Evolutionary conservation across 2,113 vertebrate genomes (phyloP).

Genomic region (Scytalopus superciliaris): DNA sequence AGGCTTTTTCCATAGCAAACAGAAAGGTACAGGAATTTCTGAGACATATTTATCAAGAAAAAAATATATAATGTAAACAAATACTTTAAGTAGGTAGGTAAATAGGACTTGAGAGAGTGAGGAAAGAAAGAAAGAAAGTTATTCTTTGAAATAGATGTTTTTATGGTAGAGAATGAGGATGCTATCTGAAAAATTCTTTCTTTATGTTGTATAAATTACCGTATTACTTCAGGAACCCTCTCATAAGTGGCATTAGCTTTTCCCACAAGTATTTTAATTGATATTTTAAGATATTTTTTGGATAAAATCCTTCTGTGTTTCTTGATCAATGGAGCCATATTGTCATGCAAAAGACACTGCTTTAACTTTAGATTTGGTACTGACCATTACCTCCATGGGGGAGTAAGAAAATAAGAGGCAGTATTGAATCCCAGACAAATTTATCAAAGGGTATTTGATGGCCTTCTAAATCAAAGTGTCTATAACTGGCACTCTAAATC

Average conservation of each 20-base stretch:
- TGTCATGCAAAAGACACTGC: background rate
- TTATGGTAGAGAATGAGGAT: background rate
- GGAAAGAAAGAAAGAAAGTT: background rate
- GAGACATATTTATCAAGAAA: background rate
- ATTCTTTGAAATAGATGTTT: background rate
- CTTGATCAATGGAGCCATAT: background rate
- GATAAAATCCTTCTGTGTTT: background rate
- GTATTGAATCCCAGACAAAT: background rate
- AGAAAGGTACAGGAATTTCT: background rate
- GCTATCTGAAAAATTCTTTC: background rate
- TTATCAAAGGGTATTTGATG: background rate
- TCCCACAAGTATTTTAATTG: background rate
- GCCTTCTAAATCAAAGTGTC: background rate
- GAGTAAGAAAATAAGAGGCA: background rate
- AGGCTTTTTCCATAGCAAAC: background rate
- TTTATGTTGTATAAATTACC: background rate
- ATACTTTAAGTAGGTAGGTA: too few species aligned
- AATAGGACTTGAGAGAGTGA: too few species aligned
- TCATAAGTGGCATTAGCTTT: background rate
- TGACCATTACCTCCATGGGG: background rate
- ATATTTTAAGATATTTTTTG: background rate
- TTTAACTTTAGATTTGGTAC: background rate
- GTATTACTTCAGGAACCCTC: background rate
- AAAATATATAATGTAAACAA: too few species aligned
- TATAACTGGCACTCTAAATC: background rate